These are phyloP conservation scores for Drosophila nr. fundita DNA, from an alignment of 2,888 invertebrate species.

Conservation along the genomic window DNA sequence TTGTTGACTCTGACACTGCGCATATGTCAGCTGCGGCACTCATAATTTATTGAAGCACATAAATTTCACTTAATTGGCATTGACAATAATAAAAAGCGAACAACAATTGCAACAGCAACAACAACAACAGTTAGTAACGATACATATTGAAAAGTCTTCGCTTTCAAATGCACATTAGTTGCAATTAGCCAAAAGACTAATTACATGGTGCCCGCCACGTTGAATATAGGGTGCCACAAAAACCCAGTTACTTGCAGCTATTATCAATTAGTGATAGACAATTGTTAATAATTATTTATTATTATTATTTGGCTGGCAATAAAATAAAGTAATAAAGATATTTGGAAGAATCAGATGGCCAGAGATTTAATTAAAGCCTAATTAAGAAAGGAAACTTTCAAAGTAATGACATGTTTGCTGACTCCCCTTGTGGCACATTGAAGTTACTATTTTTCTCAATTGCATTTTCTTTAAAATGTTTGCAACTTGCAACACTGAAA, in stretches of 20 bases:
- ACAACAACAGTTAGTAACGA: slow-evolving; percentile 17
- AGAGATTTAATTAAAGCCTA: not conserved
- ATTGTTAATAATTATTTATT: slow-evolving; percentile 20
- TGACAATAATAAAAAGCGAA: slow-evolving; percentile 59
- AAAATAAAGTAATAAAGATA: not conserved
- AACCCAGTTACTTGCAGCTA: not conserved
- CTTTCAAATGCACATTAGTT: slow-evolving; percentile 59
- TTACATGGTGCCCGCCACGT: slow-evolving; percentile 29
- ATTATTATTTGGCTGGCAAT: not conserved
- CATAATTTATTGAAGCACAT: slow-evolving; percentile 77
- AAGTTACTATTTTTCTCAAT: not conserved
- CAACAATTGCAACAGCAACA: slow-evolving; percentile 27
- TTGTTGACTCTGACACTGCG: slow-evolving; percentile 54
- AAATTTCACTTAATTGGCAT: slow-evolving; percentile 79
- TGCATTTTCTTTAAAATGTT: not conserved
- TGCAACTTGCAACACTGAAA: not conserved
- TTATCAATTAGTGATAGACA: slow-evolving; percentile 26
- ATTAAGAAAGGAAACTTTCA: not conserved
- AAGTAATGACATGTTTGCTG: not conserved
- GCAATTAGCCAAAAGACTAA: slow-evolving; percentile 66
- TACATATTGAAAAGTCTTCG: slow-evolving; percentile 48
- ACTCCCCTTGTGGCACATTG: not conserved
- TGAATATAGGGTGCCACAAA: slow-evolving; percentile 10
- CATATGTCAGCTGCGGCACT: slow-evolving; percentile 74
- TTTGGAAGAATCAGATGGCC: not conserved